Conservation (phyloP, 2,888 invertebrate species). For the Liodrosophila aerea region DNA sequence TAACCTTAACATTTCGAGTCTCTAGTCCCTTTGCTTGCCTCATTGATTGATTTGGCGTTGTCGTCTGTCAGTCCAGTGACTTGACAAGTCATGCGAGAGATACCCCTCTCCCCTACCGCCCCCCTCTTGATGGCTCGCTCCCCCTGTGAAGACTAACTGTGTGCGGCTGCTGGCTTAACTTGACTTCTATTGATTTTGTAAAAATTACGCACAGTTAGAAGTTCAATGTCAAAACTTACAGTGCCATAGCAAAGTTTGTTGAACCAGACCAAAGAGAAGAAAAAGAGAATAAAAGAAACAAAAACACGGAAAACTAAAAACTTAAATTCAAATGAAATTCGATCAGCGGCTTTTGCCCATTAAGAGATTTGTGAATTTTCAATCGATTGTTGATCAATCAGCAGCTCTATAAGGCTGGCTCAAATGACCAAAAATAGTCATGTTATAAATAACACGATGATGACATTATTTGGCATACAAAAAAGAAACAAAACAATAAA, state of each 20-base stretch:
- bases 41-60: conserved; percentile 5
- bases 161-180: background rate
- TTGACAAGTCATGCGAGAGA: conserved; percentile 1
- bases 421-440: conserved; percentile 31
- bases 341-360: conserved; percentile 37
- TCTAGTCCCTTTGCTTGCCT: background rate
- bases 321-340: conserved; percentile 32
- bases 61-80: conserved; percentile 1
- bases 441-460: conserved; percentile 1
- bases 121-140: background rate
- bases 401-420: conserved; percentile 37
- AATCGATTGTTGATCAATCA: conserved; percentile 27
- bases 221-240: conserved; percentile 58
- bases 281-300: background rate
- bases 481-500: no score
- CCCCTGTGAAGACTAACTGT: background rate
- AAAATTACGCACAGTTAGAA: conserved; percentile 34
- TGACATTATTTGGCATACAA: conserved; percentile 3
- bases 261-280: conserved; percentile 25
- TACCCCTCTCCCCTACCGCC: background rate
- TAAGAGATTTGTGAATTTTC: conserved; percentile 44
- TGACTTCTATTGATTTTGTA: no score
- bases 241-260: conserved; percentile 41
- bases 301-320: background rate
- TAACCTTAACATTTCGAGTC: no score